Base-by-base conservation (phyloP, 2,113 vertebrate species). In the Ia io region DNA sequence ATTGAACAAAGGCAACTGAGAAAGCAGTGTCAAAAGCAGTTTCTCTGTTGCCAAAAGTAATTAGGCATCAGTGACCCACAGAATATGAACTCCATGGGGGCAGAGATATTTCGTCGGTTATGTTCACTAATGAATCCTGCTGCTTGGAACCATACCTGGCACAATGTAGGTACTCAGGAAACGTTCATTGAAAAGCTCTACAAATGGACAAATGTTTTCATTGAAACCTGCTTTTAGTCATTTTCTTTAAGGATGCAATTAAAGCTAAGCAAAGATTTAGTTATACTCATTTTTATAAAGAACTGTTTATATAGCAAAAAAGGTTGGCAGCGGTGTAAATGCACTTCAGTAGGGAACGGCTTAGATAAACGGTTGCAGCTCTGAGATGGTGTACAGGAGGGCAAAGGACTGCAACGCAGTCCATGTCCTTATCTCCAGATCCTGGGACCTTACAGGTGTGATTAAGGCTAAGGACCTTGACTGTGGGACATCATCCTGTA, bases 221-320 rank as follows among this genome's bases (percentile, higher is more conserved):
- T 40, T 1, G 28, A 37, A 77, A n/a, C 14, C 30, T 40, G 4
- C 18, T 95, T 87, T 65, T 35, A 84, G 77, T 59, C 51, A 90
- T 88, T 91, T 77, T 12, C 65, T 93, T 94, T 77, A 95, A 94
- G 59, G 79, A 77, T 47, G 35, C 20, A 73, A 67, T 82, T 44
- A 91, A 83, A 78, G 40, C 28, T 40, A 35, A 71, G 16, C 30
- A 82, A 83, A 88, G 14, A 37, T 83, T 88, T 30, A 35, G 22
- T 40, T 94, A n/a, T 6, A 69, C 8, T 49, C 20, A 10, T 70
- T 69, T 71, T 90, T 79, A 10, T 56, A n/a, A 65, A 67, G 49
- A 51, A 73, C 30, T 67, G 17, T 83, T 86, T 84, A 28, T 37
- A 37, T 67, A 56, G 32, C 51, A 71, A 35, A 35, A 76, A 25